Evolutionary conservation across 2,113 vertebrate genomes (phyloP).

Genomic region (Thryonomys swinderianus): DNA sequence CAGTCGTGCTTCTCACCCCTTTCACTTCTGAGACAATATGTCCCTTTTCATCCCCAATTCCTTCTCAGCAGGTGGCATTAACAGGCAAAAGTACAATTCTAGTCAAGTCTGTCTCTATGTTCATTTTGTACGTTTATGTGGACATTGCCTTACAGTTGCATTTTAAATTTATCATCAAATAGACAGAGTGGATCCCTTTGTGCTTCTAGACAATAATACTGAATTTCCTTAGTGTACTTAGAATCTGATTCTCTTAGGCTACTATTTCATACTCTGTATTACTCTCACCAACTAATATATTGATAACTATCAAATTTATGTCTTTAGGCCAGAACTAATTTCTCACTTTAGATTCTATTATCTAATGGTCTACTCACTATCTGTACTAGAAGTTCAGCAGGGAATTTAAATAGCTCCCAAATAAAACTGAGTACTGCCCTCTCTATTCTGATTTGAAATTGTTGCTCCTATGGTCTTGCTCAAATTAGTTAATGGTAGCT

Average conservation of each 20-base stretch:
- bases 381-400: neutral
- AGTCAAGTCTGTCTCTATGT: too few relatives aligned
- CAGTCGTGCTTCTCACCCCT: neutral
- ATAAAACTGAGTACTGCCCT: neutral
- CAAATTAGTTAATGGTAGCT: neutral
- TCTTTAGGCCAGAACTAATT: neutral
- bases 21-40: conserved; percentile 34
- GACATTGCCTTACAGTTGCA: neutral
- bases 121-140: neutral
- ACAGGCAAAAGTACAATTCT: neutral
- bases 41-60: neutral
- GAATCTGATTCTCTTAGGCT: neutral
- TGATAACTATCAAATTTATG: conserved; percentile 5
- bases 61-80: neutral
- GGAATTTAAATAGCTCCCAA: neutral
- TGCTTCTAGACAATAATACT: neutral
- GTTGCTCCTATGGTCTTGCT: neutral
- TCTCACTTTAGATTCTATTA: neutral
- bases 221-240: neutral
- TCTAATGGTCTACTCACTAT: neutral
- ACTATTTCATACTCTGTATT: neutral
- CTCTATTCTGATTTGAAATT: neutral
- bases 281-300: neutral
- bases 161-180: neutral
- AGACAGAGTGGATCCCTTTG: neutral